phyloP scores from a whole-genome alignment of 1,140 invertebrate species.

The Macrobrachium rosenbergii region DNA sequence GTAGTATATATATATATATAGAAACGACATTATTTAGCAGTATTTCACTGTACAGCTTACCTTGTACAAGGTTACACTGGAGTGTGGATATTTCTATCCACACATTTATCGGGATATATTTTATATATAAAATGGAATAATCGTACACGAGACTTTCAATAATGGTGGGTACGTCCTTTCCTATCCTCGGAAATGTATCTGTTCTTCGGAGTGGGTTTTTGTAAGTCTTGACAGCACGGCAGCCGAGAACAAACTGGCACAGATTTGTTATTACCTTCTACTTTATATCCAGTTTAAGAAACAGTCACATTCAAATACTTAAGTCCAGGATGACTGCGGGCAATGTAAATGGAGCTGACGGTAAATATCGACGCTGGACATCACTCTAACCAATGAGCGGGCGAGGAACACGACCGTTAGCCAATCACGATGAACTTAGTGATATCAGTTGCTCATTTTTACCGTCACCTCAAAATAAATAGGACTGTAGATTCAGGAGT shows the following conservation, averaged over 20 bases:
- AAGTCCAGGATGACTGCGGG: too few species aligned
- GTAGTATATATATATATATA: background rate
- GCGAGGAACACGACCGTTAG: too few species aligned
- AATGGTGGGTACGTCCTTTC: constrained; percentile 9
- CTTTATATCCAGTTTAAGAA: too few species aligned
- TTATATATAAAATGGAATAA: constrained; percentile 51
- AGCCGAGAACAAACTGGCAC: background rate
- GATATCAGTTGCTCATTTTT: too few species aligned
- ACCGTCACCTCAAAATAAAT: too few species aligned
- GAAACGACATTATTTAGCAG: constrained; percentile 39
- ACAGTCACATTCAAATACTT: too few species aligned
- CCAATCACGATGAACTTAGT: too few species aligned
- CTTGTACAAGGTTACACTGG: constrained; percentile 59
- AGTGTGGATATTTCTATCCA: constrained; percentile 45
- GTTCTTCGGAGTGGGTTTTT: constrained; percentile 7
- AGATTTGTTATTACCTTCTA: too few species aligned
- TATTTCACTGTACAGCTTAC: constrained; percentile 58
- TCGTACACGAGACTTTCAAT: background rate
- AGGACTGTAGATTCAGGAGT: too few species aligned
- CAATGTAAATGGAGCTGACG: too few species aligned
- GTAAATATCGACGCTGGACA: too few species aligned
- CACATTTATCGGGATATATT: constrained; percentile 42
- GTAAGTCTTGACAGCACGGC: background rate
- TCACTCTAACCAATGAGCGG: too few species aligned
- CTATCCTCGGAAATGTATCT: background rate